Base-by-base conservation (phyloP, 2,888 invertebrate species). In the Nomada lathburiana region DNA sequence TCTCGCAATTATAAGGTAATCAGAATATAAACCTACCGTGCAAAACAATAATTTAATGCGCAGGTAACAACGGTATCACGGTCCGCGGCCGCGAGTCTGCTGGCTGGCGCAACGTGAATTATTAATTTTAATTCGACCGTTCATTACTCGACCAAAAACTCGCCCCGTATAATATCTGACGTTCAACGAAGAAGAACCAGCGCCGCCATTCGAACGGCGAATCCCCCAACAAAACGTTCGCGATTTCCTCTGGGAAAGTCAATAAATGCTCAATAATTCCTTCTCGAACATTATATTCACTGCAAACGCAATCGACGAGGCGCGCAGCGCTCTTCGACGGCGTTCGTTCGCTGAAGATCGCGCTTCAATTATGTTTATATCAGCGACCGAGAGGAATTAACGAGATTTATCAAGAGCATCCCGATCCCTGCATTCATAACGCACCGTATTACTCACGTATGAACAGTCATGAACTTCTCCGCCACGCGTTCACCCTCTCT, bases 291-390 rank as follows among this genome's bases (percentile, higher is more conserved):
- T 44, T 10, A 44, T 44, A 11, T 44, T 44, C 11, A 0, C 44
- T 44, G 11, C 44, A 3, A 44, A 44, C 44, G 13, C 60, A 50
- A 55, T 23, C 55, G 65, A 47, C 57, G 65, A 53, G 75, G 20
- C 60, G 67, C 16, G 55, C 70, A 50, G 52, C 50, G 29, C 71
- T 47, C 47, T 3, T 75, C 79, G 69, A 55, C 52, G 62, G 50
- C 53, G 23, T 36, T 44, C 63, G n/a, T 9, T 13, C 72, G 63
- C 62, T 68, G 84, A 90, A 89, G 84, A 87, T 89, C 82, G 85
- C 77, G 77, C 84, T 90, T 89, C 89, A 89, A 91, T 90, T 88
- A 86, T 86, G 86, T 86, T 89, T 89, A 90, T 90, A 90, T 90
- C 83, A 85, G 85, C 71, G 80, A n/a, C 84, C 75, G 71, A 80